Evolutionary conservation across 2,797 vertebrate species (phyloP).

Genomic region (Nannoperca obscura): DNA sequence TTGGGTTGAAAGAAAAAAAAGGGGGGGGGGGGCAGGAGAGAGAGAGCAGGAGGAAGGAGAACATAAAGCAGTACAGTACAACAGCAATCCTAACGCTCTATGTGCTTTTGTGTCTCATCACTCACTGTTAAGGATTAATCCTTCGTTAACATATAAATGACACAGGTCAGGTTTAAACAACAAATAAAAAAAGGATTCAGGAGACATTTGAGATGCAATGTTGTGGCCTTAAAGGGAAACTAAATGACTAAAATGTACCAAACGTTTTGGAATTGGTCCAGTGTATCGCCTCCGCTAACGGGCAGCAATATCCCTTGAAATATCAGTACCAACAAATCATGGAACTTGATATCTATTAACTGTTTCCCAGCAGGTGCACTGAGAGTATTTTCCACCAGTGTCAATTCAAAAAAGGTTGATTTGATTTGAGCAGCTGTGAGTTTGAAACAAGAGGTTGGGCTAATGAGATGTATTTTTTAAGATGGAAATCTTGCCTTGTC

Average conservation of each 20-base stretch:
- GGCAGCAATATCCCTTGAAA: too few species aligned
- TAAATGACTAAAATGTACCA: too few species aligned
- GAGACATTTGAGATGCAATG: background rate
- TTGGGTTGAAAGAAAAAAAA: too few species aligned
- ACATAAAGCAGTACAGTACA: too few species aligned
- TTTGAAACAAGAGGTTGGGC: background rate
- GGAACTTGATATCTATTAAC: background rate
- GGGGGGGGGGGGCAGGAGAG: too few species aligned
- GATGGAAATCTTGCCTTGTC: background rate
- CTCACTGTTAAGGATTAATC: background rate
- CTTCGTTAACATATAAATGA: slow-evolving; percentile 3
- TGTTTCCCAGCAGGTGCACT: background rate
- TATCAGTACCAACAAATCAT: background rate
- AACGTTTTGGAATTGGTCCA: too few species aligned
- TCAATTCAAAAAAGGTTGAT: background rate
- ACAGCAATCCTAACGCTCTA: slow-evolving; percentile 10
- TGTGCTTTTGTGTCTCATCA: slow-evolving; percentile 11
- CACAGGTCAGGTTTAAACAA: background rate
- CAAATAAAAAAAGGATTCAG: background rate
- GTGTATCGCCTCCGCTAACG: too few species aligned
- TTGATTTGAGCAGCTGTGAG: background rate
- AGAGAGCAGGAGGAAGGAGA: too few species aligned
- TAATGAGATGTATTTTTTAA: background rate
- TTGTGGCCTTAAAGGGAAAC: background rate
- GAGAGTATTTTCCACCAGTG: background rate